Evolutionary conservation across 92 coral and sea anemone genomes (phyloP).

Genomic region (Palythoa grandis): DNA sequence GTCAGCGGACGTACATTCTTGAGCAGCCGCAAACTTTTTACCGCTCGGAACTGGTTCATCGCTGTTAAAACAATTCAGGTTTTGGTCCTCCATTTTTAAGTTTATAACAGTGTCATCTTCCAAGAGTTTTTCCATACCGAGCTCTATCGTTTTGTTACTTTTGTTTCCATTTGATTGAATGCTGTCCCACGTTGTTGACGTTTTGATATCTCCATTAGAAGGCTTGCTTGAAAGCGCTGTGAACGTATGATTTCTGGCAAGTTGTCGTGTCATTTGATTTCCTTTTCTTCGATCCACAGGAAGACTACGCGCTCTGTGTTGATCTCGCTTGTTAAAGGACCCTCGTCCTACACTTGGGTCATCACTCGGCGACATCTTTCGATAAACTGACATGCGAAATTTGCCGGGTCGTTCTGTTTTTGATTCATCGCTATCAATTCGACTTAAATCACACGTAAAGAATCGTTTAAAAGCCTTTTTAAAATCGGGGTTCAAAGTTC

Average conservation of each 20-base stretch:
- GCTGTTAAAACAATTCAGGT: background rate
- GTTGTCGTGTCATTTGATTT: background rate
- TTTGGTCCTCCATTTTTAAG: background rate
- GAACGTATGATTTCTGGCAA: background rate
- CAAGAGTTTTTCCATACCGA: background rate
- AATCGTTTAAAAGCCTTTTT: constrained; percentile 85
- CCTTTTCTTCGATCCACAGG: background rate
- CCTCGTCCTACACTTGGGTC: background rate
- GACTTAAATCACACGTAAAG: constrained; percentile 74
- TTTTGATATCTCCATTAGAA: background rate
- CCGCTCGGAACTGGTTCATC: background rate
- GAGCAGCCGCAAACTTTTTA: background rate
- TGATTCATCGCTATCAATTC: constrained; percentile 46
- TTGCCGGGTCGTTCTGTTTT: constrained; percentile 31
- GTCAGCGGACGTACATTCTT: background rate
- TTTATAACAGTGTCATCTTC: background rate
- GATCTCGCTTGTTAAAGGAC: background rate
- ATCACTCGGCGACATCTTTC: constrained; percentile 28
- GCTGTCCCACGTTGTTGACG: background rate
- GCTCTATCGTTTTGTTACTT: background rate
- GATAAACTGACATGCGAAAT: constrained; percentile 70
- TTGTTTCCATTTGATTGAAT: constrained; percentile 1
- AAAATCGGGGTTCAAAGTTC: constrained; percentile 92
- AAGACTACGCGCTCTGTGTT: background rate
- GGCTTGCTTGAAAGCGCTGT: background rate